Evolutionary conservation across 2,797 vertebrate genomes (phyloP).

Genomic region (Myotis daubentonii): DNA sequence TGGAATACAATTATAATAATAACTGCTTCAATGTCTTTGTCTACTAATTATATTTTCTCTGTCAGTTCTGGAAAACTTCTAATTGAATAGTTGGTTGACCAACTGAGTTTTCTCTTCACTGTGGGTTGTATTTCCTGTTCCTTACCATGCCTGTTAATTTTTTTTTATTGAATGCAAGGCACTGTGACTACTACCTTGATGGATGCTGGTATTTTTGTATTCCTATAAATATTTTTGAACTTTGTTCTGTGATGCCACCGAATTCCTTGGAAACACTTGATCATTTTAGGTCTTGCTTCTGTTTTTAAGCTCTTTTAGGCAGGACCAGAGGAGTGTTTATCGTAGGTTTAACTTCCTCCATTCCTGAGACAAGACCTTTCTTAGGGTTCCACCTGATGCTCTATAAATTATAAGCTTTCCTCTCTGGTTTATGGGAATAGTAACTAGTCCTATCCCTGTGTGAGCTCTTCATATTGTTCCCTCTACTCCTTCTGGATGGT

Average conservation of each 20-base stretch:
- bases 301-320: constrained; percentile 33
- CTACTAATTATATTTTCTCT: neutral
- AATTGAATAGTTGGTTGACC: neutral
- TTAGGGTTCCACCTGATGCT: neutral
- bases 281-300: neutral
- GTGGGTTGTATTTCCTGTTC: constrained; percentile 6
- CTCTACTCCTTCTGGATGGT: neutral
- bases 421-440: neutral
- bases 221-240: neutral
- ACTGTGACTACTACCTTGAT: neutral
- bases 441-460: neutral
- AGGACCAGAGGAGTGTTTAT: neutral
- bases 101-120: neutral
- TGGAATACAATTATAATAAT: neutral
- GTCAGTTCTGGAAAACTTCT: neutral
- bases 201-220: neutral
- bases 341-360: neutral
- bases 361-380: neutral
- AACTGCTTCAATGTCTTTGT: neutral
- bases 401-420: neutral
- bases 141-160: neutral
- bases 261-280: constrained; percentile 16
- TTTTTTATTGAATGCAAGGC: neutral
- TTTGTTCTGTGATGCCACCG: neutral
- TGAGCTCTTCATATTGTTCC: neutral